phyloP scores from a whole-genome alignment of 92 coral and sea anemone species.

The Palythoa heliodiscus region DNA sequence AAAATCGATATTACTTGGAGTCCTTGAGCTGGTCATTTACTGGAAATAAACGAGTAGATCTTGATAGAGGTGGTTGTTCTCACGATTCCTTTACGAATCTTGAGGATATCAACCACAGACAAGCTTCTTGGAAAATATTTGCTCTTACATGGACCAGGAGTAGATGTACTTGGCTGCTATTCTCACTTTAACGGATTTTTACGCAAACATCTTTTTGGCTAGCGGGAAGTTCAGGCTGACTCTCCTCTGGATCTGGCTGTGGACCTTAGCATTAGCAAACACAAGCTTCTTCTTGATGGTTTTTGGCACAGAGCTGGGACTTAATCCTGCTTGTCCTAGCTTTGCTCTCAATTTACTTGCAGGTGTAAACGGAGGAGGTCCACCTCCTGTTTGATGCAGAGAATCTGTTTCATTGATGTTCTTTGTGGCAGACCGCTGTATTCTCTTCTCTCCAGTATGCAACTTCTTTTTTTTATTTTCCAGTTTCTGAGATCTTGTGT shows the following conservation, averaged over 20 bases:
- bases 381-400: no score
- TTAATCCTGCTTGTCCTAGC: no score
- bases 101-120: constrained; percentile 1
- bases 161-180: background rate
- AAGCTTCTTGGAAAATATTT: background rate
- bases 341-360: no score
- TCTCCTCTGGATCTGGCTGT: constrained; percentile 19
- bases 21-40: constrained; percentile 14
- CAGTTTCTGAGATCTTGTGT: no score
- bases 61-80: constrained; percentile 14
- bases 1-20: background rate
- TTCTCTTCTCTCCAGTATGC: no score
- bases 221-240: constrained; percentile 6
- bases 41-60: constrained; percentile 14
- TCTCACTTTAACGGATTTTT: background rate
- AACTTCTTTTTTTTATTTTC: no score
- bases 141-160: background rate
- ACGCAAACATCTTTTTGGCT: constrained; percentile 8
- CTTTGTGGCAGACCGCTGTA: no score
- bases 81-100: constrained; percentile 5
- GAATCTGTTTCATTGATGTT: no score
- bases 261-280: no score
- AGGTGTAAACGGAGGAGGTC: no score
- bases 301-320: no score
- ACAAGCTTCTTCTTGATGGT: no score